These are phyloP conservation scores for Bettongia penicillata DNA, from an alignment of 2,113 vertebrate genomes.

Conservation along the genomic window DNA sequence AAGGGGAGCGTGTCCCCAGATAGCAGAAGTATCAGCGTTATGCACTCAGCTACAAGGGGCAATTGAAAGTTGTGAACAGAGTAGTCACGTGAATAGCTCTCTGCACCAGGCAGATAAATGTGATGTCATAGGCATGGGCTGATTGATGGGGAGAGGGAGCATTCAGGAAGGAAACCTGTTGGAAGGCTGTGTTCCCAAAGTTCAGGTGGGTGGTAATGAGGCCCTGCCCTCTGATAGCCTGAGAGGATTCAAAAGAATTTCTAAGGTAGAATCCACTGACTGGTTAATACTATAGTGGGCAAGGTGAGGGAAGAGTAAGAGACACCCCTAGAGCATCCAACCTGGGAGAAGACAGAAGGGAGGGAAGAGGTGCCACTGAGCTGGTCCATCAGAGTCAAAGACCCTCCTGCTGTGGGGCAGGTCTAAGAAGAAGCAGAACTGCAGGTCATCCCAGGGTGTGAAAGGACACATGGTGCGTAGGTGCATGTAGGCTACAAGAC, in stretches of 20 bases:
- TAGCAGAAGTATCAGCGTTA: background rate
- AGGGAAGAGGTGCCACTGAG: background rate
- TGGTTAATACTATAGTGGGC: background rate
- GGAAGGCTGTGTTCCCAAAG: no score
- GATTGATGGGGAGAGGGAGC: background rate
- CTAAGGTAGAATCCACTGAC: no score
- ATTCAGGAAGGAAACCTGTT: background rate
- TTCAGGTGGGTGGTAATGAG: no score
- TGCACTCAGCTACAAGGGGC: background rate
- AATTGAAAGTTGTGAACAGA: background rate
- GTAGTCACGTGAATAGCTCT: background rate
- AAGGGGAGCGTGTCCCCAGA: background rate
- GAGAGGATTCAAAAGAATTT: background rate
- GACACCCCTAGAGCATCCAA: background rate
- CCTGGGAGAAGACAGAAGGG: background rate
- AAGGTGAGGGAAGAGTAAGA: background rate
- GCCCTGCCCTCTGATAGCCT: background rate
- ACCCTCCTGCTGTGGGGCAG: no score
- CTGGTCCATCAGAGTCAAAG: background rate
- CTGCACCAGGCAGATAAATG: background rate
- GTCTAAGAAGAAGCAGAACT: no score
- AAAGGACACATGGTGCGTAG: no score
- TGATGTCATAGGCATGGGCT: background rate
- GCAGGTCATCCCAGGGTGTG: background rate
- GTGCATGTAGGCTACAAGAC: background rate